These are phyloP conservation scores for Nemurella pictetii DNA, from an alignment of 2,888 invertebrate genomes.

Conservation along the genomic window DNA sequence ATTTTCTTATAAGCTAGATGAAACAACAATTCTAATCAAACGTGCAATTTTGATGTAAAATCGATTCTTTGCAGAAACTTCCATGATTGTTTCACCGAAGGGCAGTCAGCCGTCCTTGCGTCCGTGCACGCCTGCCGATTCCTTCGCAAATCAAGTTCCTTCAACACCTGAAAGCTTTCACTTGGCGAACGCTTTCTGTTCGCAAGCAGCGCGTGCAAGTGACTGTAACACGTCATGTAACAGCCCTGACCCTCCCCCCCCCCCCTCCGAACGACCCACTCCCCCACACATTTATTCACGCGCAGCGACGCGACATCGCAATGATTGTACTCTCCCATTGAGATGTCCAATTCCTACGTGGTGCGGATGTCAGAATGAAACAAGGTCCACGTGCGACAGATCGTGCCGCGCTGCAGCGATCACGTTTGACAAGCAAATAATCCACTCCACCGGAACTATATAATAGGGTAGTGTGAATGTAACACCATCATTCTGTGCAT, in stretches of 20 bases:
- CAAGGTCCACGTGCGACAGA: too few relatives aligned
- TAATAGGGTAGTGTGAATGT: neutral
- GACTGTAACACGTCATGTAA: neutral
- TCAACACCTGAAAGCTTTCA: neutral
- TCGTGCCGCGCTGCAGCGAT: neutral
- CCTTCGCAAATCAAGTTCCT: too few relatives aligned
- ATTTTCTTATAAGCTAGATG: too few relatives aligned
- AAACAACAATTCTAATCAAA: too few relatives aligned
- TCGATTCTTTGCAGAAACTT: too few relatives aligned
- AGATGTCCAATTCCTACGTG: neutral
- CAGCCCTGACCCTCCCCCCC: neutral
- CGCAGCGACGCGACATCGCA: neutral
- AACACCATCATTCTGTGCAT: neutral
- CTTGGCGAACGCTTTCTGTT: neutral
- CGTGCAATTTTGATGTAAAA: too few relatives aligned
- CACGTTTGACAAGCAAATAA: neutral
- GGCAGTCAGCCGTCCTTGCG: too few relatives aligned
- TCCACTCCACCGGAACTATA: neutral
- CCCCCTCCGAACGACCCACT: neutral
- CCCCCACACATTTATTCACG: neutral
- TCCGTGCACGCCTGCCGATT: too few relatives aligned
- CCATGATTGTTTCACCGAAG: too few relatives aligned
- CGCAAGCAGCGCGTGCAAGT: neutral
- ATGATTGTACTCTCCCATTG: neutral
- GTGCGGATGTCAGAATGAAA: neutral